Percentiles rank a stretch among this genome's conserved stretches.
Evolutionary conservation across 2,113 vertebrate genomes (phyloP).

Genomic region (Scytalopus superciliaris): DNA sequence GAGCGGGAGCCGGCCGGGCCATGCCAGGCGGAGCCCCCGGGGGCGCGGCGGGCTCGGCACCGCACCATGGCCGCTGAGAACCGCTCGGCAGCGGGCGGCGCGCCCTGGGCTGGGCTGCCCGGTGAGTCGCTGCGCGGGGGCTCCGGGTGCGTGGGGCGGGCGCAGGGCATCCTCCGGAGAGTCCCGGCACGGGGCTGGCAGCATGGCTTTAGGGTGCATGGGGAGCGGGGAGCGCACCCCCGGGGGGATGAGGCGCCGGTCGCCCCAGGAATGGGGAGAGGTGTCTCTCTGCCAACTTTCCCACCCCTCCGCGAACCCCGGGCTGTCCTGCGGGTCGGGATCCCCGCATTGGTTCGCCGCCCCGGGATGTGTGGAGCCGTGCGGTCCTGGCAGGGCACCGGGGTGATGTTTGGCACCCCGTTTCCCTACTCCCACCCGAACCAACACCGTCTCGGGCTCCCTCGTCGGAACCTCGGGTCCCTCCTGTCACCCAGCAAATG

Average conservation of each 20-base stretch:
- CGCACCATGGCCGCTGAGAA: conserved; percentile 36
- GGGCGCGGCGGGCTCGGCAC: not conserved
- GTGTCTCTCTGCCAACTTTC: conserved; percentile 13
- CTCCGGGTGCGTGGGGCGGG: not conserved
- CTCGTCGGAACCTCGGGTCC: not conserved
- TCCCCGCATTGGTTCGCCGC: not conserved
- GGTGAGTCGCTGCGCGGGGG: conserved; percentile 27
- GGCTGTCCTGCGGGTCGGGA: not conserved
- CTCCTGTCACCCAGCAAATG: not conserved
- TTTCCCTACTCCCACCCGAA: not conserved
- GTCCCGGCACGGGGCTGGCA: not conserved
- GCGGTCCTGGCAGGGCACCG: not conserved
- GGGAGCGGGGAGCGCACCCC: not conserved
- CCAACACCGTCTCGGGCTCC: not conserved
- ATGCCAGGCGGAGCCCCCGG: not conserved
- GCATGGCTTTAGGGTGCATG: not conserved
- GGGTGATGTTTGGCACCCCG: not conserved
- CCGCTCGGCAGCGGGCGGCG: not conserved
- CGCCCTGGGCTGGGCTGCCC: conserved; percentile 22
- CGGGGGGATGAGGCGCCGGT: not conserved
- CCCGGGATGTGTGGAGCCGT: not conserved
- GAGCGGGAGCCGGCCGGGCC: not conserved
- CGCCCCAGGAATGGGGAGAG: not conserved
- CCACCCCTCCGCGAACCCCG: not conserved
- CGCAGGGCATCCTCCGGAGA: not conserved